Evolutionary conservation across 1,140 invertebrate species (phyloP).

Genomic region (Catajapyx aquilonaris): DNA sequence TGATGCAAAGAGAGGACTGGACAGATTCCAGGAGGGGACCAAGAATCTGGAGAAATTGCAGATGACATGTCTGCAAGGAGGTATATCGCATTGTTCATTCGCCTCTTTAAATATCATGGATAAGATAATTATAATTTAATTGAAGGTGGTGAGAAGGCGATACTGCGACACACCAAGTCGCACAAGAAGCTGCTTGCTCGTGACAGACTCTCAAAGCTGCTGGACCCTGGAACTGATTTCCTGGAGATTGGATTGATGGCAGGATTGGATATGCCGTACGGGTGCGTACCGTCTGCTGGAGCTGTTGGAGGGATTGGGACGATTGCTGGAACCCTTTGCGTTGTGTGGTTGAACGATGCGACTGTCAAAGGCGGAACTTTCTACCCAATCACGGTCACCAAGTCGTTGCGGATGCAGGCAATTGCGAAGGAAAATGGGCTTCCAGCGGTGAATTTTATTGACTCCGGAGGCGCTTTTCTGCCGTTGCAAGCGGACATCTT

Average conservation of each 20-base stretch:
- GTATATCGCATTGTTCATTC: no score
- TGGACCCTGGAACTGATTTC: constrained; percentile 37
- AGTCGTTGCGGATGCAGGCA: constrained; percentile 40
- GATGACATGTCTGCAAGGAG: no score
- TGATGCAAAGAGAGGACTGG: no score
- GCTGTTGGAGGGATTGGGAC: constrained; percentile 32
- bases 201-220: constrained; percentile 31
- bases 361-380: constrained; percentile 44
- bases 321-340: constrained; percentile 27
- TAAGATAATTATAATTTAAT: no score
- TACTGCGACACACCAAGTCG: constrained; percentile 23
- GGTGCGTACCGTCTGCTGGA: constrained; percentile 36
- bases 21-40: no score
- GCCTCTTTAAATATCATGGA: no score
- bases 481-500: constrained; percentile 36
- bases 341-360: constrained; percentile 43
- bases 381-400: constrained; percentile 43
- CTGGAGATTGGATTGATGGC: constrained; percentile 41
- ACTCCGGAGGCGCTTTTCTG: constrained; percentile 38
- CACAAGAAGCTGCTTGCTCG: constrained; percentile 34
- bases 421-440: constrained; percentile 34
- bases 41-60: no score
- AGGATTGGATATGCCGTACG: constrained; percentile 32
- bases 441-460: constrained; percentile 38
- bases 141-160: constrained; percentile 27